Conservation (phyloP, 2,888 invertebrate genomes). For the Nasonia oneida region DNA sequence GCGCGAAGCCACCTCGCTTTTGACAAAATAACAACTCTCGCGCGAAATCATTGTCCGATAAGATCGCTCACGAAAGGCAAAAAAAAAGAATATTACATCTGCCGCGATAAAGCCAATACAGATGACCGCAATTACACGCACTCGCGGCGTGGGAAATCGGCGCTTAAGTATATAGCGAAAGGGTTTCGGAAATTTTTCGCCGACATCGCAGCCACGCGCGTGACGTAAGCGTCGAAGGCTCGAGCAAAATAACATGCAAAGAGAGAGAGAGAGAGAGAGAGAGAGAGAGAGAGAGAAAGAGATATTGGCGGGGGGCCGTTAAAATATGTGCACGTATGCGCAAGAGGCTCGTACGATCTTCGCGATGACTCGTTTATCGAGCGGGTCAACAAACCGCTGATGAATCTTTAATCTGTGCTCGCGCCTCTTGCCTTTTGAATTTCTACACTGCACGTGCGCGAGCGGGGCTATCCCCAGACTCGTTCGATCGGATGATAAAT, state of each 20-base stretch:
- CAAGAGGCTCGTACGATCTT: slow-evolving; percentile 26
- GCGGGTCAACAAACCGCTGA: slow-evolving; percentile 40
- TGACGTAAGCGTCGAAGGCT: not conserved
- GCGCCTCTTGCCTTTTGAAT: not conserved
- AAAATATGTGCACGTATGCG: not conserved
- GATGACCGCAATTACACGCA: not conserved
- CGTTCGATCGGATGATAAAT: not conserved
- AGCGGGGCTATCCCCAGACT: not conserved
- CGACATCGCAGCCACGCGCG: no score
- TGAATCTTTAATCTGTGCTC: not conserved
- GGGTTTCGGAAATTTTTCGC: not conserved
- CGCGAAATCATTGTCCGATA: not conserved
- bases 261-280: not conserved
- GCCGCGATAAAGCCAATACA: not conserved
- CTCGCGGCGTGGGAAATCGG: not conserved
- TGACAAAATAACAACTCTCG: not conserved
- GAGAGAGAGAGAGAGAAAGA: not conserved
- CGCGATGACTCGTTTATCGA: slow-evolving; percentile 27
- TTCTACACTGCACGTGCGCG: not conserved
- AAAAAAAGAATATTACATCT: not conserved
- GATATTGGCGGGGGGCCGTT: not conserved
- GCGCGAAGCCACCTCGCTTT: not conserved
- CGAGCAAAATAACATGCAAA: not conserved
- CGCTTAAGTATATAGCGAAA: not conserved
- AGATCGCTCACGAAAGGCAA: not conserved